These are phyloP conservation scores for Agraylea sexmaculata DNA, from an alignment of 1,140 invertebrate species.

Conservation along the genomic window DNA sequence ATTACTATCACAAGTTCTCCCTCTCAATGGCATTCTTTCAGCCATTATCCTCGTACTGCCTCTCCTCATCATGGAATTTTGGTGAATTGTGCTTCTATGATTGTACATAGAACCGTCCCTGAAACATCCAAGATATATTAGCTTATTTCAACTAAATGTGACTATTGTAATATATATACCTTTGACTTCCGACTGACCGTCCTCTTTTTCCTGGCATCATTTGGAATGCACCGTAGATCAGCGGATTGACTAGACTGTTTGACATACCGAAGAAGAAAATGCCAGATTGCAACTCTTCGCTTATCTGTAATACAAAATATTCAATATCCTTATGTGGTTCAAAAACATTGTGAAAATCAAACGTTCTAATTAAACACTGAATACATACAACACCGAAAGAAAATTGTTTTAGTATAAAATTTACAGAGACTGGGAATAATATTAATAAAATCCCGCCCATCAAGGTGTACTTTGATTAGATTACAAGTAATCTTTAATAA, in stretches of 20 bases:
- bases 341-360: too few species aligned
- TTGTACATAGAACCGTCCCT: slow-evolving; percentile 21
- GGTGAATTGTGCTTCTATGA: slow-evolving; percentile 19
- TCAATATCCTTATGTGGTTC: too few species aligned
- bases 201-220: slow-evolving; percentile 43
- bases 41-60: slow-evolving; percentile 18
- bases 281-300: slow-evolving; percentile 50
- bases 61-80: slow-evolving; percentile 20
- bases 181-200: slow-evolving; percentile 17
- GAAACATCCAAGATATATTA: too few species aligned
- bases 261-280: slow-evolving; percentile 80
- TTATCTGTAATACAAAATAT: slow-evolving; percentile 34
- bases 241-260: slow-evolving; percentile 75
- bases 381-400: background rate
- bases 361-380: background rate
- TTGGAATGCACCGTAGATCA: slow-evolving; percentile 82
- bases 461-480: too few species aligned
- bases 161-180: slow-evolving; percentile 6
- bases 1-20: slow-evolving; percentile 7
- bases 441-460: too few species aligned
- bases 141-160: too few species aligned
- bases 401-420: background rate
- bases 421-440: too few species aligned
- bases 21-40: slow-evolving; percentile 13
- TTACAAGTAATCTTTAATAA: too few species aligned